Base-by-base conservation (phyloP, 2,888 invertebrate genomes). In the Trichopoda pennipes region DNA sequence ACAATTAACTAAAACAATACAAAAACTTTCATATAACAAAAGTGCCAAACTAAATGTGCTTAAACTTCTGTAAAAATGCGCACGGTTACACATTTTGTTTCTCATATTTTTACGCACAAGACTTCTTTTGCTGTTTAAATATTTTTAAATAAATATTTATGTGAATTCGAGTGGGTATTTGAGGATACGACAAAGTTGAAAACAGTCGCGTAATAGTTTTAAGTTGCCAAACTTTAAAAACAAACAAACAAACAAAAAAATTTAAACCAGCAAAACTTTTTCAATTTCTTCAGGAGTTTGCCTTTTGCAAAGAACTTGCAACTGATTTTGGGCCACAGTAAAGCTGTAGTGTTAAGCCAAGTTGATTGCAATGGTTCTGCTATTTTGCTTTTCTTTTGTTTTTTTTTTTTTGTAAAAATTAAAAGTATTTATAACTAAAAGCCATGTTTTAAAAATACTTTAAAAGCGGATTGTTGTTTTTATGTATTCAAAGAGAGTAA, bases 211-310 rank as follows among this genome's bases (percentile, higher is more conserved):
- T 53, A 76, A 76, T 69, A 76, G 68, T 76, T 76, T 76, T 53
- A 53, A 76, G 53, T 61, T 47, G 47, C 42, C 28, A 53, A 76
- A 68, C 49, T 53, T 69, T 21, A 35, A 9, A 32, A 19, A 76
- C 68, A 2, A 28, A 28, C 61, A 42, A 1, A 10, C 60, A 32
- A 19, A 76, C 68, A 2, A 28, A 28, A 69, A 42, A 1, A 10
- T 68, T 76, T 68, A 53, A 47, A n/a, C 23, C 60, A 61, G 28
- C 12, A 14, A n/a, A 76, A 76, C 68, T 69, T 76, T 76, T 76
- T 76, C 76, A 76, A 76, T 76, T 76, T 76, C 68, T 61, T 68
- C 69, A 58, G 60, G 32, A 68, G 60, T 76, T 76, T 60, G 51
- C 47, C 51, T 44, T 73, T 73, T 47, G n/a, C 55, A 28, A 7